A percentile compares a stretch with the other conserved stretches of the same genome.
These are phyloP conservation scores for Phania funesta DNA, from an alignment of 2,888 invertebrate species.

Conservation along the genomic window DNA sequence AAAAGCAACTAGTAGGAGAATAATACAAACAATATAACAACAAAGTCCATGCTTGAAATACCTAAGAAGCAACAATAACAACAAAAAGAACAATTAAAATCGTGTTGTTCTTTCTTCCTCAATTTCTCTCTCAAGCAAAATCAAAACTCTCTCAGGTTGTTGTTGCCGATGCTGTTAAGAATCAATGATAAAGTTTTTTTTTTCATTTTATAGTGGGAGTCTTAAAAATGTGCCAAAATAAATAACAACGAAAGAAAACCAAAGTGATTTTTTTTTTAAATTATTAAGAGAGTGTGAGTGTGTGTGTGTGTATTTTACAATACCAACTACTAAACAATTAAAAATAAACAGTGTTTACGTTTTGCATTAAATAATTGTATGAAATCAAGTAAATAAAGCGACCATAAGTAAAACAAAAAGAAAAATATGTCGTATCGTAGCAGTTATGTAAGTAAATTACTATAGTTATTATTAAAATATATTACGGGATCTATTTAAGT, in stretches of 20 bases:
- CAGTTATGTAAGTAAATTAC: constrained; percentile 78
- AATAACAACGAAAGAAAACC: constrained; percentile 18
- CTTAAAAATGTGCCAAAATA: constrained; percentile 55
- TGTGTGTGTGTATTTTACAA: neutral
- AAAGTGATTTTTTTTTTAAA: neutral
- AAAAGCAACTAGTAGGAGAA: neutral
- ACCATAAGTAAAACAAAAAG: constrained; percentile 5
- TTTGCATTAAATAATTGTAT: constrained; percentile 21
- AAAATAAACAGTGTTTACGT: constrained; percentile 24
- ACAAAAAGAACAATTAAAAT: constrained; percentile 2
- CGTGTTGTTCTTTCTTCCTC: neutral
- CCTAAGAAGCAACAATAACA: constrained; percentile 5
- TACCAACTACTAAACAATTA: constrained; percentile 9
- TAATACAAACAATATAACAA: constrained; percentile 2
- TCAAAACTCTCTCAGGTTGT: constrained; percentile 51
- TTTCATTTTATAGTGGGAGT: constrained; percentile 50
- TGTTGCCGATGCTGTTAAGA: constrained; percentile 13
- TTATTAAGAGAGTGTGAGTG: neutral
- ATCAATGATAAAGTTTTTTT: constrained; percentile 14
- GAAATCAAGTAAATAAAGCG: constrained; percentile 17
- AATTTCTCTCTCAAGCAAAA: constrained; percentile 19
- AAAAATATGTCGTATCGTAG: constrained; percentile 78
- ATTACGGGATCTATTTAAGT: too few species aligned
- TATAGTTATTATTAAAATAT: neutral
- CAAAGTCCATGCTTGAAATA: constrained; percentile 1